Conservation (phyloP, 2,888 invertebrate species). For the Phengaris arion region DNA sequence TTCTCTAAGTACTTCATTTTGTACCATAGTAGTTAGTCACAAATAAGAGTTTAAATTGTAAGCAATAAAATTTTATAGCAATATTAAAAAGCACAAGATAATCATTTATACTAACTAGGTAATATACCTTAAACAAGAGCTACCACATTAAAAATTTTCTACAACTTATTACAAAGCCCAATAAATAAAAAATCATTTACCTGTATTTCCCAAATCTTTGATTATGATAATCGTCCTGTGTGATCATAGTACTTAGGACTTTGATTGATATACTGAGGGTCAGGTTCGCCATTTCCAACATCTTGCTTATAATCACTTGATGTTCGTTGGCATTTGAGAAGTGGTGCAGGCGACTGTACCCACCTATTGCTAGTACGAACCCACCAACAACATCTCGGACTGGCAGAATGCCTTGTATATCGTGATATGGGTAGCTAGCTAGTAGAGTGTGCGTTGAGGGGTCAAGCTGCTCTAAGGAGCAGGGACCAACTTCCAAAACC, state of each 20-base stretch:
- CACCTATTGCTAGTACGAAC: slow-evolving; percentile 94
- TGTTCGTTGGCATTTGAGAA: slow-evolving; percentile 90
- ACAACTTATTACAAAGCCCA: no score
- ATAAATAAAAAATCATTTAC: slow-evolving; percentile 60
- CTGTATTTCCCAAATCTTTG: slow-evolving; percentile 96
- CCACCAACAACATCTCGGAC: slow-evolving; percentile 95
- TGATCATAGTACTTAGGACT: slow-evolving; percentile 89
- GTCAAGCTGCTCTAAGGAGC: slow-evolving; percentile 94
- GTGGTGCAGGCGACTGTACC: slow-evolving; percentile 93
- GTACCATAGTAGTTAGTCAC: no score
- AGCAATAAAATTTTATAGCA: slow-evolving; percentile 21
- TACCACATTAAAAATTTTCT: no score
- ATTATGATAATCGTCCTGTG: slow-evolving; percentile 90
- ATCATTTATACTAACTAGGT: no score
- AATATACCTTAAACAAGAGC: no score
- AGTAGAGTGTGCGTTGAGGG: slow-evolving; percentile 89
- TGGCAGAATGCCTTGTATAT: slow-evolving; percentile 77
- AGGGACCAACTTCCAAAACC: slow-evolving; percentile 94
- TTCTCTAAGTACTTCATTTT: no score
- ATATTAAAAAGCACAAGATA: slow-evolving; percentile 30
- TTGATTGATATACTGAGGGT: slow-evolving; percentile 91
- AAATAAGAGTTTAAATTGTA: background rate
- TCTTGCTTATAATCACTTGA: slow-evolving; percentile 92
- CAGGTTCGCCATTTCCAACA: slow-evolving; percentile 89
- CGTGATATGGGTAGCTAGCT: slow-evolving; percentile 78